Evolutionary conservation across 2,113 vertebrate genomes (phyloP), one percentile per base, ranked within the genome.

Genomic region (Oncorhynchus masou): DNA sequence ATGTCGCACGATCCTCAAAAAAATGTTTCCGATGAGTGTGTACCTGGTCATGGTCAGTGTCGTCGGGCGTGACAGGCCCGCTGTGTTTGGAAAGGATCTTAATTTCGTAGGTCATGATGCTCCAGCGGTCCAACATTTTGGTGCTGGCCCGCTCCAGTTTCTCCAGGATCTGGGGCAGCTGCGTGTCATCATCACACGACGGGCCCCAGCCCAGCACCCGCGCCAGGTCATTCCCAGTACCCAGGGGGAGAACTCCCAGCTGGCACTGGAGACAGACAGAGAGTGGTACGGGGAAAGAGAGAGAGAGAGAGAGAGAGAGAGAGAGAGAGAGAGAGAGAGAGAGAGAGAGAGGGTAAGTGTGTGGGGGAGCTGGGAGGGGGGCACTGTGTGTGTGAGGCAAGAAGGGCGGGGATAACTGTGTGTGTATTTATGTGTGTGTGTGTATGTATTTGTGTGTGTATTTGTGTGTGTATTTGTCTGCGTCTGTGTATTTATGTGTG

Each of bases 81-180:
- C 96, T 93, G 88, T 94, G 89, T 88, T 98, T 98, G 76, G 95
- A 86, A 72, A 95, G 96, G 88, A 99, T 94, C 92, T 97, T 99
- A 75, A 99, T 94, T 91, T 99, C 97, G 83, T 99, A 98, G 0
- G 97, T 98, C 97, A 99, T 99, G 92, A 99, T 98, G 90, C 97
- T 99, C 97, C 97, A 99, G 86, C 97, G 96, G 93, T 99, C 97
- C 84, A 99, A 78, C 97, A 99, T 99, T 91, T 99, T 99, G 0
- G 97, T 99, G 83, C 97, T 99, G 86, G 97, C 97, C 74, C 97
- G 88, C 92, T 99, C 97, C 76, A 99, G 87, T 86, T 99, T 99
- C 90, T 99, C 97, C 81, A 99, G 88, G 78, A 96, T 97, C 91
- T 99, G 97, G 49, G 97, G 97, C 81, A 99, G 95, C 65, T 99